phyloP scores from a whole-genome alignment of 2,113 vertebrate species.

The Catharus minimus region DNA sequence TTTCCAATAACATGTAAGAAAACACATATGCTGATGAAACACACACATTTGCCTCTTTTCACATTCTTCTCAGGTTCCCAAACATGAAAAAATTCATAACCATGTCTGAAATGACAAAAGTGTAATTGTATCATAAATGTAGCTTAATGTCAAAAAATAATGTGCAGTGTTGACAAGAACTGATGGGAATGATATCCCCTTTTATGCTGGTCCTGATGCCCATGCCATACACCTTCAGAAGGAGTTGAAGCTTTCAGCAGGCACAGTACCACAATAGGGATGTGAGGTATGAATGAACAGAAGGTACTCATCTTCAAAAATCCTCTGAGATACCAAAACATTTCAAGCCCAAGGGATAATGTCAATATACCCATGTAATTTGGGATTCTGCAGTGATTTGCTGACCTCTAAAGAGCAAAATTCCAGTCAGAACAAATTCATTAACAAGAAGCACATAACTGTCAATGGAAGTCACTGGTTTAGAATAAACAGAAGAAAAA shows the following conservation, averaged over 20 bases:
- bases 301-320: background rate
- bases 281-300: background rate
- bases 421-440: background rate
- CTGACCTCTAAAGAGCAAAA: background rate
- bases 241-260: background rate
- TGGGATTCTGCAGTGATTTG: background rate
- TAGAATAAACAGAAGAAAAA: background rate
- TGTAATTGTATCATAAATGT: fast-evolving
- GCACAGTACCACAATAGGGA: background rate
- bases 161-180: background rate
- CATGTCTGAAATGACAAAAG: background rate
- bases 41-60: background rate
- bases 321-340: fast-evolving
- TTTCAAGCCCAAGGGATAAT: background rate
- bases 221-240: background rate
- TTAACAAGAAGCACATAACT: background rate
- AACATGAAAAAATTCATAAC: background rate
- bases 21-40: background rate
- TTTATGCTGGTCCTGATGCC: fast-evolving
- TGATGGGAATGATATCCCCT: background rate
- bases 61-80: background rate
- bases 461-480: background rate
- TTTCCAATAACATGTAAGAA: background rate
- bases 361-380: background rate
- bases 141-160: background rate